Evolutionary conservation across 2,888 invertebrate species (phyloP).

Genomic region (Seira musarum): DNA sequence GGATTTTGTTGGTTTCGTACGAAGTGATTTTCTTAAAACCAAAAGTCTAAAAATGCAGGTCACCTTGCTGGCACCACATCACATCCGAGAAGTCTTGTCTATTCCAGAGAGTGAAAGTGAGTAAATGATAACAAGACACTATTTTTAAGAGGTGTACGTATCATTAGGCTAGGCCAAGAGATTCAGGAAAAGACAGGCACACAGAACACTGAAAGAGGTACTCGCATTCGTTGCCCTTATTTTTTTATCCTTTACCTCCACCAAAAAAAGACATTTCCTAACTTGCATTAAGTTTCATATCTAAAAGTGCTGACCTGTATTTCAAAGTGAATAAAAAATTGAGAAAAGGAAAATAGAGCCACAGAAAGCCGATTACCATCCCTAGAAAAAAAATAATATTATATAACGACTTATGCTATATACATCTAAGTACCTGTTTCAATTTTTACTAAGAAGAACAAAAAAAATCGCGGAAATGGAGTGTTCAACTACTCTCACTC

Average conservation of each 20-base stretch:
- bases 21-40: too few relatives aligned
- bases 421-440: slow-evolving; percentile 2
- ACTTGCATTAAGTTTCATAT: slow-evolving; percentile 38
- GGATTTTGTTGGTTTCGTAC: too few relatives aligned
- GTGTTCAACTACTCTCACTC: too few relatives aligned
- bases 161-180: neutral
- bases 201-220: slow-evolving; percentile 11
- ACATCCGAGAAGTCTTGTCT: too few relatives aligned
- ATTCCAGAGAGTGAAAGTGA: neutral
- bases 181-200: slow-evolving; percentile 1
- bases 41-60: slow-evolving; percentile 32
- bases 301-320: slow-evolving; percentile 47
- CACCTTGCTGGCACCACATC: too few relatives aligned
- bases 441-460: slow-evolving; percentile 33
- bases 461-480: neutral
- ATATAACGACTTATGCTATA: too few relatives aligned
- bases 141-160: neutral
- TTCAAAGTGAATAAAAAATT: slow-evolving; percentile 45
- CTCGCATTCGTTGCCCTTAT: neutral
- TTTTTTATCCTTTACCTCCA: neutral
- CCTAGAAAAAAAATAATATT: neutral
- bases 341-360: slow-evolving; percentile 26
- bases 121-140: neutral
- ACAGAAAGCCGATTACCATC: slow-evolving; percentile 49
- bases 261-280: slow-evolving; percentile 47